Conservation (phyloP, 2,888 invertebrate species). For the Choreutis nemorana region DNA sequence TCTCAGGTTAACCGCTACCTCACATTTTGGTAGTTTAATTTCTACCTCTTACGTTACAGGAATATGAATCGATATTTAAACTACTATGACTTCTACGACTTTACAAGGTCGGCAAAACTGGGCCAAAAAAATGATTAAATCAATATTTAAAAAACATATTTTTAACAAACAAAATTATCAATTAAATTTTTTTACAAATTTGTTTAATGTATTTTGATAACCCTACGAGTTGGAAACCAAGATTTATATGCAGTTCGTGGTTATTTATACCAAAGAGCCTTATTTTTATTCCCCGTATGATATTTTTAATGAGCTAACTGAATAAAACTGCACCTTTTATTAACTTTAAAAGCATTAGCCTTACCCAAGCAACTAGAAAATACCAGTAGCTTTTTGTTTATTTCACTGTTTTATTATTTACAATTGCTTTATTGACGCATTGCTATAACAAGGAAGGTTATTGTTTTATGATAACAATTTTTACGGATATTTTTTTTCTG, state of each 20-base stretch:
- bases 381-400: slow-evolving; percentile 20
- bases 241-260: slow-evolving; percentile 52
- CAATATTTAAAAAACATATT: too few species aligned
- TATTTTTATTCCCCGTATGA: slow-evolving; percentile 61
- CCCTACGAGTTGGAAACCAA: slow-evolving; percentile 50
- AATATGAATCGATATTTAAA: too few species aligned
- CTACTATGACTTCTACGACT: too few species aligned
- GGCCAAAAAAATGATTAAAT: too few species aligned
- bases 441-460: too few species aligned
- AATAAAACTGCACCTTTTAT: slow-evolving; percentile 51
- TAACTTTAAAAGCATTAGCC: slow-evolving; percentile 46
- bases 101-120: too few species aligned
- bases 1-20: background rate
- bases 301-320: slow-evolving; percentile 62
- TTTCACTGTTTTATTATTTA: slow-evolving; percentile 9
- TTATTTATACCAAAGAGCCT: slow-evolving; percentile 53
- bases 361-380: slow-evolving; percentile 26
- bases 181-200: background rate
- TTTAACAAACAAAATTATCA: slow-evolving; percentile 3
- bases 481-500: too few species aligned
- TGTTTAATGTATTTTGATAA: slow-evolving; percentile 20
- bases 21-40: slow-evolving; percentile 2
- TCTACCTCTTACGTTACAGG: background rate
- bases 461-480: too few species aligned
- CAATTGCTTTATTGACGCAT: too few species aligned